Conservation (phyloP, 1,140 invertebrate genomes). For the Zaprionus lachaisei region DNA sequence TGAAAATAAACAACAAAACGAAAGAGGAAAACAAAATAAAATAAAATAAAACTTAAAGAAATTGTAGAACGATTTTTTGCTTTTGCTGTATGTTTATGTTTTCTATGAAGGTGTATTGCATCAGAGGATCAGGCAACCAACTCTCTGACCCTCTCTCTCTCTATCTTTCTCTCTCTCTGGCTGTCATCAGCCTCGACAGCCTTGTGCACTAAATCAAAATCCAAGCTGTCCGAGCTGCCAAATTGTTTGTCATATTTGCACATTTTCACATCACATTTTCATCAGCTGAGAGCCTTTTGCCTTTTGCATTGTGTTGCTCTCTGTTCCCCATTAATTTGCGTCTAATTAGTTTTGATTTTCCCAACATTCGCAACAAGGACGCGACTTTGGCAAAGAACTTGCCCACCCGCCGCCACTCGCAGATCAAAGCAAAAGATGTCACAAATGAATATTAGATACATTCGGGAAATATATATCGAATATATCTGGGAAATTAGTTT, state of each 20-base stretch:
- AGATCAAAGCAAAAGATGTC: slow-evolving; percentile 71
- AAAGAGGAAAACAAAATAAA: background rate
- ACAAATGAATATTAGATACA: slow-evolving; percentile 61
- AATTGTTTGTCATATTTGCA: slow-evolving; percentile 77
- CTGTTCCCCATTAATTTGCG: slow-evolving; percentile 69
- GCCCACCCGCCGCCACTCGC: slow-evolving; percentile 42
- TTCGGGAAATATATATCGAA: slow-evolving; percentile 35
- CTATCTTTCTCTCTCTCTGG: background rate
- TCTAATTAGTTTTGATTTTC: slow-evolving; percentile 81
- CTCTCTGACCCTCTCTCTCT: background rate
- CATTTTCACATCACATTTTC: slow-evolving; percentile 78
- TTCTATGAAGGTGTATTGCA: slow-evolving; percentile 29
- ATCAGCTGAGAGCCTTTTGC: slow-evolving; percentile 43
- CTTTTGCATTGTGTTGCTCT: slow-evolving; percentile 33
- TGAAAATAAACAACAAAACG: slow-evolving; percentile 46
- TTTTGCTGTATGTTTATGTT: slow-evolving; percentile 8
- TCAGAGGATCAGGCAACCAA: slow-evolving; percentile 2
- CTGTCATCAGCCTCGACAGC: slow-evolving; percentile 15
- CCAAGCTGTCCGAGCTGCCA: slow-evolving; percentile 63
- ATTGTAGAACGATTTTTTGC: slow-evolving; percentile 5
- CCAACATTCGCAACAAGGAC: slow-evolving; percentile 65
- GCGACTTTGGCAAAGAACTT: slow-evolving; percentile 83
- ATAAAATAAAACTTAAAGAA: background rate
- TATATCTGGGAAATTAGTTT: slow-evolving; percentile 48
- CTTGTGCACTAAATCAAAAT: slow-evolving; percentile 49